Base-by-base conservation (phyloP, 2,797 vertebrate species). In the Sebastes diploproa region DNA sequence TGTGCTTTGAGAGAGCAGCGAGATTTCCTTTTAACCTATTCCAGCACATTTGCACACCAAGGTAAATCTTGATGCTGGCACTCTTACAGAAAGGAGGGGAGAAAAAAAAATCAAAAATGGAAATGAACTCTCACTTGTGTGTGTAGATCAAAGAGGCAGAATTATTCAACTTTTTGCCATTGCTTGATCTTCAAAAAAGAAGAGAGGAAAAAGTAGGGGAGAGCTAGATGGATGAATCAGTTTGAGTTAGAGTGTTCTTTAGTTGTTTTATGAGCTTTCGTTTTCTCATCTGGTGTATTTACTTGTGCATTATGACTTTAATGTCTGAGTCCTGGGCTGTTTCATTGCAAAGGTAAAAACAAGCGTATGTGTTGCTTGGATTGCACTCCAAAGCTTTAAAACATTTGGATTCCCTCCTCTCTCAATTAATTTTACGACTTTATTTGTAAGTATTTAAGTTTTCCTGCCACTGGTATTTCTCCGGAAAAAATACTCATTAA, bases 1-100 rank as follows among this genome's bases (percentile, higher is more conserved):
- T 96, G 95, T 94, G 94, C 95, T 96, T 95, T 94, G 94, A 95
- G 93, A 94, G 95, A 95, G 94, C 91, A 91, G 94, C 88, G 88
- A 95, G 94, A 92, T 96, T 96, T 96, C 93, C 96, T 96, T 96
- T 96, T 96, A 96, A 96, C 96, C 95, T 96, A 95, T 96, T 96
- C 94, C 95, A 96, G 92, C 94, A 95, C 95, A 96, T 96, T 96
- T 96, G 95, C 96, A 96, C 94, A 96, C 95, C 95, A 96, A 96
- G 95, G 96, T 96, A 96, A 96, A 95, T 95, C 95, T 96, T 95
- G 94, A 94, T 93, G 93, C 94, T 96, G 96, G 95, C 96, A 96
- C 95, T 95, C 95, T 95, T 94, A 96, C 96, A 96, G 95, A 96
- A 96, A 95, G 92, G 93, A 95, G 94, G 90, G n/a, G 27, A 18